These are phyloP conservation scores for Amphipyra berbera DNA, from an alignment of 2,888 invertebrate genomes.

Conservation along the genomic window DNA sequence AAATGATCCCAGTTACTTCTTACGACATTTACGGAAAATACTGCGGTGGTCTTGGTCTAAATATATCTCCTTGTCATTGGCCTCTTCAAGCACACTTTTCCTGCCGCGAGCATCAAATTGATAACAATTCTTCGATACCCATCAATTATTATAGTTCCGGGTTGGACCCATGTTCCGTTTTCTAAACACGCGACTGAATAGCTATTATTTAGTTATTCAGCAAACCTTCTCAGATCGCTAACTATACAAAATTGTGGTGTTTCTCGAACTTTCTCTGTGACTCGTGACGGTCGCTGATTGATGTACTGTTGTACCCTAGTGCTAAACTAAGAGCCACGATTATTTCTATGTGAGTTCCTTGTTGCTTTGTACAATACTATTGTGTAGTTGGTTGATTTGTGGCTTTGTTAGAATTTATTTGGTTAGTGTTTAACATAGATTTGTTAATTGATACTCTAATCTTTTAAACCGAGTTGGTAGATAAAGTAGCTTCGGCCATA, in stretches of 20 bases:
- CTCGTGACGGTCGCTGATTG: slow-evolving; percentile 58
- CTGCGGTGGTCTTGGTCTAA: too few relatives aligned
- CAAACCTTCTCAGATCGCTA: slow-evolving; percentile 59
- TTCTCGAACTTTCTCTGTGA: slow-evolving; percentile 66
- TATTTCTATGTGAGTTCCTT: slow-evolving; percentile 32
- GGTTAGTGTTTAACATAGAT: slow-evolving; percentile 13
- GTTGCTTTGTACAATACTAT: slow-evolving; percentile 4
- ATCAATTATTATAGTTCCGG: slow-evolving; percentile 42
- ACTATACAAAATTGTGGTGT: slow-evolving; percentile 69
- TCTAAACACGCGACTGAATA: slow-evolving; percentile 61
- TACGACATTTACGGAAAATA: neutral
- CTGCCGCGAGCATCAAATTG: slow-evolving; percentile 44
- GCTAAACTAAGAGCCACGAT: slow-evolving; percentile 55
- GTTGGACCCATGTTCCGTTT: slow-evolving; percentile 56
- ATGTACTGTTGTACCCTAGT: slow-evolving; percentile 29
- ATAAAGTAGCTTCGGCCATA: too few relatives aligned
- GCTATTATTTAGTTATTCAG: slow-evolving; percentile 61
- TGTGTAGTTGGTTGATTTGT: slow-evolving; percentile 2
- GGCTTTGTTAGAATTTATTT: neutral
- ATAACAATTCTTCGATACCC: slow-evolving; percentile 41
- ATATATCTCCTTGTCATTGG: slow-evolving; percentile 2
- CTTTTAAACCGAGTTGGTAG: slow-evolving; percentile 1
- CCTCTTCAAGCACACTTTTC: slow-evolving; percentile 23
- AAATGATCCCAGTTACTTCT: too few relatives aligned
- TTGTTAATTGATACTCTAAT: slow-evolving; percentile 21